These are phyloP conservation scores for Macquaria ambigua DNA, from an alignment of 2,113 vertebrate species.

Conservation along the genomic window DNA sequence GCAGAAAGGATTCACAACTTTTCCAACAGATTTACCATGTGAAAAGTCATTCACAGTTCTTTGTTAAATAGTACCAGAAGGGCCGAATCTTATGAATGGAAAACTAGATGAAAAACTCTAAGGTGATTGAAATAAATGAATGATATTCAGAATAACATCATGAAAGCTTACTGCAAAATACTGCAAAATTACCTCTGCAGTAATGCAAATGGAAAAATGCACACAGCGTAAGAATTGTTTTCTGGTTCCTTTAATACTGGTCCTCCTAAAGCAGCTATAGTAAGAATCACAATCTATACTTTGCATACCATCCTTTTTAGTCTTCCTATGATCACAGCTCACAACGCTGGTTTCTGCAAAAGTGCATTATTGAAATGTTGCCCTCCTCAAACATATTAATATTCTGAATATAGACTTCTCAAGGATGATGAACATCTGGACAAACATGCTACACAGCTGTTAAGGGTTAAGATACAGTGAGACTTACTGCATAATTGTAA, in stretches of 20 bases:
- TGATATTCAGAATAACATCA: not conserved
- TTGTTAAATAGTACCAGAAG: not conserved
- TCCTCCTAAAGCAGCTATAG: not conserved
- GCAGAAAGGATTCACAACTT: not conserved
- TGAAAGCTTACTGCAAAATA: not conserved
- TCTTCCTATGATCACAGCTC: not conserved
- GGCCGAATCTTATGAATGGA: not conserved
- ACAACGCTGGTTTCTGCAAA: not conserved
- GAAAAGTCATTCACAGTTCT: not conserved
- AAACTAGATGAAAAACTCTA: not conserved
- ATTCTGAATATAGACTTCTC: not conserved
- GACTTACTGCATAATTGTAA: not conserved
- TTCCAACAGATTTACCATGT: not conserved
- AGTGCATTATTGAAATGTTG: not conserved
- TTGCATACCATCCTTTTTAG: not conserved
- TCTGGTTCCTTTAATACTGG: not conserved
- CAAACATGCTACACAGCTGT: not conserved
- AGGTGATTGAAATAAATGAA: not conserved
- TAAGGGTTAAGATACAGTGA: not conserved
- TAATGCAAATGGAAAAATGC: not conserved
- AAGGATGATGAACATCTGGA: slow-evolving; percentile 23
- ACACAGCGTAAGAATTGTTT: not conserved
- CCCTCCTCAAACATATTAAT: too few relatives aligned
- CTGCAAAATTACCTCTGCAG: not conserved
- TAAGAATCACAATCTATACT: not conserved